Evolutionary conservation across 1,140 invertebrate species (phyloP), one percentile per base, ranked within the genome.

Genomic region (Trissolcus basalis): DNA sequence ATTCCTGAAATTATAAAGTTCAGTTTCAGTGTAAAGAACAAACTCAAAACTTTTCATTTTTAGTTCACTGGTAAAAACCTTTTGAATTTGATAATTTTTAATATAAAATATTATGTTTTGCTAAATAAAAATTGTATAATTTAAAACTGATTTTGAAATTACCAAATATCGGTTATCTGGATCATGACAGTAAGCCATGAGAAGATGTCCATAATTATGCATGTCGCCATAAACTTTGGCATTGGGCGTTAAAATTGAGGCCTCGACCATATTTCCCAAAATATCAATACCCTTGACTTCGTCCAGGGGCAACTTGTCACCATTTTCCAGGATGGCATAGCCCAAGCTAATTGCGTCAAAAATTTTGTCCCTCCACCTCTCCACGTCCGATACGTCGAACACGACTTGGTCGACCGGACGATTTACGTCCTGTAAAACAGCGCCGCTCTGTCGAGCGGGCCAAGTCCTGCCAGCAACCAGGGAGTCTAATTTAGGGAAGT

Each of bases 181-280:
- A 85, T 95, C 94, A 73, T 95, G 93, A 35, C 90, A 88, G 67
- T 90, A 92, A 0, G 92, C 91, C 67, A 95, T 90, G 36, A 92
- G 89, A 0, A 93, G 85, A 58, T 92, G 91, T 0, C 93, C 93
- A 69, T 92, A 90, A 83, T 95, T 95, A 80, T 95, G 94, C 53
- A 92, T 81, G 80, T 93, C 91, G n/a, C 94, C 94, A 73, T 95
- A 95, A 45, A 92, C 87, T 8, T 90, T 90, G 3, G 82, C 84
- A 82, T 96, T 95, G 0, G 91, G 90, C 9, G 93, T 93, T 6
- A 95, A 82, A 36, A 91, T 91, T 10, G 92, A 93, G 0, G 90
- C 85, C 84, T 96, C 95, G 70, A 96, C 89, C 61, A 96, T 91
- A 80, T 96, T 94, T 6, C 94, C 95, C 1, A 96, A 85, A 27